Percentiles rank a stretch among this genome's conserved stretches.
Conservation (phyloP, 2,113 vertebrate genomes). For the Dipodomys stephensi region DNA sequence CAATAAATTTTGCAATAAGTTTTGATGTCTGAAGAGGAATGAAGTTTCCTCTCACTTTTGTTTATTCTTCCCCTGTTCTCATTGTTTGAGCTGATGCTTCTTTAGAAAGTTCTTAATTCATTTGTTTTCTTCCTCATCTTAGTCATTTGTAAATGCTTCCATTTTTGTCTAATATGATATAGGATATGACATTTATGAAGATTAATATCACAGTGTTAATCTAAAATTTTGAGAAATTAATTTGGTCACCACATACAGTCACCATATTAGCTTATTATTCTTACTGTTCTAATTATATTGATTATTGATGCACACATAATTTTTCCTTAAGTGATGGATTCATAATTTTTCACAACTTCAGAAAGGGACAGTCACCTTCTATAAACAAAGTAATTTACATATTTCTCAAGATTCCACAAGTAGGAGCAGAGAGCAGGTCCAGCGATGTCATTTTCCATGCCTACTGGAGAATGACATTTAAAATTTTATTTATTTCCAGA, state of each 20-base stretch:
- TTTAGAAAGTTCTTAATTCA: constrained; percentile 61
- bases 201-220: constrained; percentile 65
- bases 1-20: constrained; percentile 16
- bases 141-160: constrained; percentile 66
- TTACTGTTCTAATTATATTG: constrained; percentile 65
- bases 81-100: constrained; percentile 48
- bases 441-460: neutral
- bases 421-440: neutral
- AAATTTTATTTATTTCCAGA: neutral
- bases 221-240: constrained; percentile 72
- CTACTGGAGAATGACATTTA: neutral
- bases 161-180: constrained; percentile 30
- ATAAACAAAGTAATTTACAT: constrained; percentile 45
- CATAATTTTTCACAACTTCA: constrained; percentile 30
- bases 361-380: constrained; percentile 42
- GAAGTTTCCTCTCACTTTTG: constrained; percentile 10
- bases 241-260: constrained; percentile 53
- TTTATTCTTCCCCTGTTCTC: constrained; percentile 16
- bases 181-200: constrained; percentile 75
- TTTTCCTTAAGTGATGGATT: constrained; percentile 59
- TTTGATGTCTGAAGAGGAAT: constrained; percentile 17
- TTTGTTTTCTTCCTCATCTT: constrained; percentile 61
- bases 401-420: neutral
- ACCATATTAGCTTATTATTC: constrained; percentile 65
- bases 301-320: constrained; percentile 57